phyloP scores from a whole-genome alignment of 2,113 vertebrate genomes.

The Sinocyclocheilus anshuiensis region DNA sequence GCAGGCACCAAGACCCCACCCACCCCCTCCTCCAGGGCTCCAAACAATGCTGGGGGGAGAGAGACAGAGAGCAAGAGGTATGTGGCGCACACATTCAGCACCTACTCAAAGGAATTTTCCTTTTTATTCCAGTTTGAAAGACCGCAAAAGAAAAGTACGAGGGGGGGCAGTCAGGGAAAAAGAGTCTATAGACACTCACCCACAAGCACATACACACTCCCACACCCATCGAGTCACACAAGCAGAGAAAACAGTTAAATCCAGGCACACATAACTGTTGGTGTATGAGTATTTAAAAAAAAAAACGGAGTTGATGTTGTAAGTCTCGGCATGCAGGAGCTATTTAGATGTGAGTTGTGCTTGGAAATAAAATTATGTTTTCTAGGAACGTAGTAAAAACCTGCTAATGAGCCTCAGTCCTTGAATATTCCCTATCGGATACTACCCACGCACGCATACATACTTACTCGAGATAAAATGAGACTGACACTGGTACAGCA shows the following conservation, averaged over 20 bases:
- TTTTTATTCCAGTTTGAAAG: constrained; percentile 52
- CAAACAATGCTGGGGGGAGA: constrained; percentile 55
- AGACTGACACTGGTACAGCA: constrained; percentile 2
- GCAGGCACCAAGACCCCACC: constrained; percentile 53
- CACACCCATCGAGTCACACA: constrained; percentile 32
- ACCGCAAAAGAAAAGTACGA: constrained; percentile 46
- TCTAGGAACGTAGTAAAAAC: constrained; percentile 32
- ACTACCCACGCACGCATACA: constrained; percentile 13
- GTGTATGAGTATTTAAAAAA: not conserved
- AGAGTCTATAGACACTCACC: constrained; percentile 37
- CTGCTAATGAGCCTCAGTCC: constrained; percentile 16
- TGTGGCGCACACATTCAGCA: constrained; percentile 51
- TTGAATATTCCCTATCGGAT: constrained; percentile 26
- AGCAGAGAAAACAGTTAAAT: constrained; percentile 16
- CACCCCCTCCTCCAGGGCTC: constrained; percentile 59
- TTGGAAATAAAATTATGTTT: not conserved
- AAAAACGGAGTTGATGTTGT: not conserved
- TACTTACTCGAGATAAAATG: constrained; percentile 8
- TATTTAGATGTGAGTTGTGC: constrained; percentile 7
- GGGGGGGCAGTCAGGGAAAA: constrained; percentile 32
- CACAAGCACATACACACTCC: constrained; percentile 30
- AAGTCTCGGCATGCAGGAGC: not conserved
- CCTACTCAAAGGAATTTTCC: constrained; percentile 58
- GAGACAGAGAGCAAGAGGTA: constrained; percentile 17
- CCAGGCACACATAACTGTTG: not conserved